A percentile compares a stretch with the other conserved stretches of the same genome.
These are phyloP conservation scores for Drosophila simulans DNA, from an alignment of 1,140 invertebrate genomes.

Conservation along the genomic window DNA sequence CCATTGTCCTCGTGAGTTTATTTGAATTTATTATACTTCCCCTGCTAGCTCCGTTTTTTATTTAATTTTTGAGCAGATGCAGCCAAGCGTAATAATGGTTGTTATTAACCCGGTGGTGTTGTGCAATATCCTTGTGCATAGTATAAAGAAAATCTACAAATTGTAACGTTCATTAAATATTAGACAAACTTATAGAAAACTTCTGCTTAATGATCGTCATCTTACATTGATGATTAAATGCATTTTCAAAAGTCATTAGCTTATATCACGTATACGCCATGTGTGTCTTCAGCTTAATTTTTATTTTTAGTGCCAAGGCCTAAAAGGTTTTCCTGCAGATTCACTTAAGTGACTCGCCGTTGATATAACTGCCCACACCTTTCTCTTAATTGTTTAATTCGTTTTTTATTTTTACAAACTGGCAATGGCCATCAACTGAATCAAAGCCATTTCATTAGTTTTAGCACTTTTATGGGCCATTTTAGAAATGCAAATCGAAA, in stretches of 20 bases:
- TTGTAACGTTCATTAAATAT: not conserved
- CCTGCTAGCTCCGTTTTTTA: not conserved
- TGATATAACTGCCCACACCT: not conserved
- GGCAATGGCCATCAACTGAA: conserved; percentile 8
- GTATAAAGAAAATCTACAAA: no score
- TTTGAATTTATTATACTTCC: conserved; percentile 5
- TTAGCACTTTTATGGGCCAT: conserved; percentile 30
- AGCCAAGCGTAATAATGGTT: not conserved
- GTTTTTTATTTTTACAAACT: conserved; percentile 2
- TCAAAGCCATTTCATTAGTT: conserved; percentile 22
- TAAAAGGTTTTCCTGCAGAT: not conserved
- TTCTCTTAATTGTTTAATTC: conserved; percentile 6
- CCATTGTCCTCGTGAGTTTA: conserved; percentile 18
- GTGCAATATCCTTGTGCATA: no score
- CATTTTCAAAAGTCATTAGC: no score
- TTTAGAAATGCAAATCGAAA: conserved; percentile 35
- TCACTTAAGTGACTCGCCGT: not conserved
- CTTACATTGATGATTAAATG: no score
- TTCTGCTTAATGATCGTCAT: no score
- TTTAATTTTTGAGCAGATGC: not conserved
- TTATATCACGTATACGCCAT: not conserved
- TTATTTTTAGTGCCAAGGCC: not conserved
- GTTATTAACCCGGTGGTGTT: no score
- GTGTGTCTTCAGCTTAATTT: not conserved
- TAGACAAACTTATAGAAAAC: not conserved